Percentiles rank a stretch among this genome's conserved stretches.
phyloP scores from a whole-genome alignment of 2,888 invertebrate species.

The Anthophora plumipes region DNA sequence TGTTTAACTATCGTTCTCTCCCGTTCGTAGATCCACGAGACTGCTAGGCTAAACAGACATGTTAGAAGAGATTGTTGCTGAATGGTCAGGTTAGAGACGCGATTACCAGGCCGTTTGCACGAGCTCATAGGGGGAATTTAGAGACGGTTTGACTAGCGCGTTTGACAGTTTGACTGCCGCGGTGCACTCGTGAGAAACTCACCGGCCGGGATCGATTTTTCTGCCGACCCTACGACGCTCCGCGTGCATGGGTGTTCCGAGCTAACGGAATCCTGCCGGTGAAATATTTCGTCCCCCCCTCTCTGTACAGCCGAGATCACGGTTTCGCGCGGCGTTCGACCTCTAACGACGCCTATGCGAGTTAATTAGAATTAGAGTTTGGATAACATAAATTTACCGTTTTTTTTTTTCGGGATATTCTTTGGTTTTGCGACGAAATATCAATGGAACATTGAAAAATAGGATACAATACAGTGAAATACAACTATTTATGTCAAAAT shows the following conservation, averaged over 20 bases:
- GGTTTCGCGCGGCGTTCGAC: background rate
- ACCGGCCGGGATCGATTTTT: slow-evolving; percentile 35
- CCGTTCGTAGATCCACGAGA: background rate
- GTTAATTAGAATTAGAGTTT: background rate
- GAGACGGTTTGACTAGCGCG: slow-evolving; percentile 20
- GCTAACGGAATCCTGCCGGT: slow-evolving; percentile 52
- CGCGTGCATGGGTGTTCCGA: slow-evolving; percentile 48
- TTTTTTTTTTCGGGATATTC: too few species aligned
- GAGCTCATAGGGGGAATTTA: background rate
- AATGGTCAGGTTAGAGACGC: background rate
- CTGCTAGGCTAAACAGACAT: background rate
- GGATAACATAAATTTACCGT: too few species aligned
- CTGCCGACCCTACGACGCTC: background rate
- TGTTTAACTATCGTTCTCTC: background rate
- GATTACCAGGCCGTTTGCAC: slow-evolving; percentile 1
- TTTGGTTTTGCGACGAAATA: too few species aligned
- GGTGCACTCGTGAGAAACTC: slow-evolving; percentile 48
- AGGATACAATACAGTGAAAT: too few species aligned
- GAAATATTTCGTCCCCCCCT: slow-evolving; percentile 41
- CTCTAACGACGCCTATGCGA: background rate
- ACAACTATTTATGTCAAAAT: too few species aligned
- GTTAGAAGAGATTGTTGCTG: background rate
- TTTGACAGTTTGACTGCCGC: slow-evolving; percentile 39
- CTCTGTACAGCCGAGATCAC: background rate
- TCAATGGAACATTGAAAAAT: too few species aligned